Evolutionary conservation across 2,888 invertebrate genomes (phyloP).

Genomic region (Netelia melanura): DNA sequence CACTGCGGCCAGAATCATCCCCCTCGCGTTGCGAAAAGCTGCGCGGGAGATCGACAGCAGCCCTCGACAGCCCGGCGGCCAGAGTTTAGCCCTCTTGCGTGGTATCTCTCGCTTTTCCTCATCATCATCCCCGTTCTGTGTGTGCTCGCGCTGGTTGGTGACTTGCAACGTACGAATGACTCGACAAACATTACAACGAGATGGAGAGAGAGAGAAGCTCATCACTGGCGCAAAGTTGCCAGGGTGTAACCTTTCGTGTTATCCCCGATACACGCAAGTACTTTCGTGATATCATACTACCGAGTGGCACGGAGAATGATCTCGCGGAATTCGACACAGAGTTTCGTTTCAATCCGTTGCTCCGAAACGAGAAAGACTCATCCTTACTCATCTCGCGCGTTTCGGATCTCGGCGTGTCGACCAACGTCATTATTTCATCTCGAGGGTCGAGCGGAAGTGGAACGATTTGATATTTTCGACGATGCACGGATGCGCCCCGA

Average conservation of each 20-base stretch:
- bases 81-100: conserved; percentile 24
- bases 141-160: conserved; percentile 74
- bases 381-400: not conserved
- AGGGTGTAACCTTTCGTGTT: conserved; percentile 59
- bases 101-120: conserved; percentile 18
- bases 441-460: conserved; percentile 33
- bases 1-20: conserved; percentile 43
- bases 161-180: conserved; percentile 78
- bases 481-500: too few relatives aligned
- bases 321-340: conserved; percentile 38
- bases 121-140: conserved; percentile 74
- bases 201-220: conserved; percentile 59
- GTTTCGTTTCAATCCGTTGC: not conserved
- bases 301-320: conserved; percentile 48
- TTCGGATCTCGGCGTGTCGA: not conserved
- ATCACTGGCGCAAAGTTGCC: conserved; percentile 57
- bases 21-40: conserved; percentile 42
- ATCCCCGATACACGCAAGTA: conserved; percentile 51
- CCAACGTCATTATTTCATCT: conserved; percentile 13
- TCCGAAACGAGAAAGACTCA: conserved; percentile 25
- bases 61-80: conserved; percentile 55
- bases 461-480: conserved; percentile 25
- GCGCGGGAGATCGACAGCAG: conserved; percentile 44
- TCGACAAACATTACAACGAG: conserved; percentile 70
- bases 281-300: conserved; percentile 39